phyloP scores from a whole-genome alignment of 2,113 vertebrate genomes.

The Pelusios castaneus region DNA sequence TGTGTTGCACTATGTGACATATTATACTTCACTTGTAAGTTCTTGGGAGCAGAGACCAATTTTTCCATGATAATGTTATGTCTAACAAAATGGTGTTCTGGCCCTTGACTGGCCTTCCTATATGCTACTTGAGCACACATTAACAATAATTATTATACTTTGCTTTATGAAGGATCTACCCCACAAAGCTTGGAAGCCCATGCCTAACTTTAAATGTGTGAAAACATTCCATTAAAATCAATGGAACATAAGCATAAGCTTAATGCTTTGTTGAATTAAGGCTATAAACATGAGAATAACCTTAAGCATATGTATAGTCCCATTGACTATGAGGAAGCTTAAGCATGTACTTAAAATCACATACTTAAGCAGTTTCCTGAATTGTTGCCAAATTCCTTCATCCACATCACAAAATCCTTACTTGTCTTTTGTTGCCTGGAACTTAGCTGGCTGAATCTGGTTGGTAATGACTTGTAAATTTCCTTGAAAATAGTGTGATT shows the following conservation, averaged over 20 bases:
- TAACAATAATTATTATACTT: no score
- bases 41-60: no score
- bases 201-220: rapidly evolving
- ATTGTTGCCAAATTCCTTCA: not conserved
- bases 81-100: no score
- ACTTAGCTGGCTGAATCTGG: not conserved
- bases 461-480: not conserved
- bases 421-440: not conserved
- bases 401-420: not conserved
- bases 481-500: not conserved
- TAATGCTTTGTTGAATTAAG: not conserved
- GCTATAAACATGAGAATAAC: not conserved
- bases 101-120: no score
- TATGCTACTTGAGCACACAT: no score
- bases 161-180: no score
- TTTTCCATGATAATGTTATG: no score
- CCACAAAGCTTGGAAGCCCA: not conserved
- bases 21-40: no score
- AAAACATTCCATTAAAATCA: not conserved
- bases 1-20: no score
- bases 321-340: not conserved
- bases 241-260: not conserved
- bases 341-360: not conserved
- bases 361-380: not conserved
- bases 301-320: not conserved